Percentiles rank a stretch among this genome's conserved stretches.
These are phyloP conservation scores for Harpalus rubripes DNA, from an alignment of 2,888 invertebrate species.

Conservation along the genomic window DNA sequence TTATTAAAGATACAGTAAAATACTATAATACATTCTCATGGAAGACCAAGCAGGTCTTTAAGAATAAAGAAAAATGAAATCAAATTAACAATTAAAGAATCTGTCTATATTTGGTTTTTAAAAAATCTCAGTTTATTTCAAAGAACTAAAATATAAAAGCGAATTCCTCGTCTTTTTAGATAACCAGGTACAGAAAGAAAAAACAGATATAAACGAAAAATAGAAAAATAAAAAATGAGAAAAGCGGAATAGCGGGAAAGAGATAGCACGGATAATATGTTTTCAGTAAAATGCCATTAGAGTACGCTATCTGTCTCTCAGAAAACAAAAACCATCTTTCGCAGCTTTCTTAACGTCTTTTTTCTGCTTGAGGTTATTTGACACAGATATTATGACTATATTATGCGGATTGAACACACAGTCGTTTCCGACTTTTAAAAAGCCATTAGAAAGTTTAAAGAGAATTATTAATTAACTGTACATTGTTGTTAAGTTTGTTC, in stretches of 20 bases:
- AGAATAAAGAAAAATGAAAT: too few species aligned
- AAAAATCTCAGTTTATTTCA: too few species aligned
- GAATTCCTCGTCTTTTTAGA: neutral
- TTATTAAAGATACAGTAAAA: too few species aligned
- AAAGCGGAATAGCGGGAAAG: constrained; percentile 5
- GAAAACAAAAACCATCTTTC: constrained; percentile 15
- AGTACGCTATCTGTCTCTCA: constrained; percentile 8
- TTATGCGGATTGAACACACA: constrained; percentile 1
- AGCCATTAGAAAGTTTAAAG: neutral
- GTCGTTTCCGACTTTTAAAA: constrained; percentile 15
- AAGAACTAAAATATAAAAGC: too few species aligned
- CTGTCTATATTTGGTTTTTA: too few species aligned
- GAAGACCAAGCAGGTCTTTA: too few species aligned
- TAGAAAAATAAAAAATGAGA: constrained; percentile 21
- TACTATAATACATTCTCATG: too few species aligned
- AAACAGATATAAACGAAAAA: neutral
- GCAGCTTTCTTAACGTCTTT: neutral
- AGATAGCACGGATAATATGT: constrained; percentile 46
- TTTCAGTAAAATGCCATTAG: constrained; percentile 30
- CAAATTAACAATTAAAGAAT: too few species aligned
- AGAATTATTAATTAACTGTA: too few species aligned
- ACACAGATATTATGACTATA: constrained; percentile 6
- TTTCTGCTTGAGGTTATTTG: neutral
- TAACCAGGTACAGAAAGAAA: constrained; percentile 2
- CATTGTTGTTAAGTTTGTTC: too few species aligned